Evolutionary conservation across 2,797 vertebrate genomes (phyloP), one percentile per base, ranked within the genome.

Genomic region (Lates japonicus): DNA sequence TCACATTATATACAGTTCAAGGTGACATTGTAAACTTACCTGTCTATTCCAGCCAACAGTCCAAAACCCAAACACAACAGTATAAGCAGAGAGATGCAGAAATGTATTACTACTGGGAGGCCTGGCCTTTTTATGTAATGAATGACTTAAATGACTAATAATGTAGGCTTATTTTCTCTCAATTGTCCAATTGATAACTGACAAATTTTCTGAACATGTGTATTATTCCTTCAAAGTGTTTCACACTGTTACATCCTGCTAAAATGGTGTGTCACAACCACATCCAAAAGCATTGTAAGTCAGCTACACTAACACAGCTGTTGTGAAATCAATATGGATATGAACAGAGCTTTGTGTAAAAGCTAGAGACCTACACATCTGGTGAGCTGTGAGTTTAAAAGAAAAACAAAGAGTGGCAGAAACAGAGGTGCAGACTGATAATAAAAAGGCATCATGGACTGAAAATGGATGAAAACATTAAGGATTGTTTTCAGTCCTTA

Each of bases 291-390:
- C 22, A 54, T 6, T 25, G 39, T n/a, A 31, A 11, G 42, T 62
- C 22, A 70, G 11, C 59, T 42, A 35, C 7, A 25, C 16, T 35
- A 17, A 31, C 67, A 31, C 59, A 49, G 46, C 48, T 49, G 25
- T 61, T 33, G 29, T 65, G n/a, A 49, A 59, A 54, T 71, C 8
- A 25, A 29, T 31, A 37, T 63, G 25, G 39, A 48, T 44, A 62
- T 66, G 41, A 55, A 55, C 17, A 55, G 52, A 55, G 52, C 52
- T 55, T 31, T 55, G 5, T 31, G 52, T 55, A 7, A 31, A 31
- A 17, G 14, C 7, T 7, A 31, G 52, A 55, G 25, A 55, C 52
- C 31, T 17, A 55, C 13, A 55, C 25, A 12, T 31, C 52, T 55
- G 52, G 25, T 1, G 13, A 55, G 14, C 52, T 31, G 12, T 14